phyloP scores from a whole-genome alignment of 2,888 invertebrate species.

The Empis stercorea region DNA sequence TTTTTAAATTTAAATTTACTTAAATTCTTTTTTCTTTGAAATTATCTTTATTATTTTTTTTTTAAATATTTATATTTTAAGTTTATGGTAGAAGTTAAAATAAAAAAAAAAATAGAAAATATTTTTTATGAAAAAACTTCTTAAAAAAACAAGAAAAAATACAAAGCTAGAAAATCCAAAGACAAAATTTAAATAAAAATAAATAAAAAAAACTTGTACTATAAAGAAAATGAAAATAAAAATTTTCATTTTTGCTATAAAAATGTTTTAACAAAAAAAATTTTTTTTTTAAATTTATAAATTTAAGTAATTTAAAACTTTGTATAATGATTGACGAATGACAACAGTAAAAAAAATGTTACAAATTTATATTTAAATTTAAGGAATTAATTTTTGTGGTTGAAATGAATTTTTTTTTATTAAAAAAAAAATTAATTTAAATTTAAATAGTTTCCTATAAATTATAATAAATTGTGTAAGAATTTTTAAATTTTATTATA shows the following conservation, averaged over 20 bases:
- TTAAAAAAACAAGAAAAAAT: slow-evolving; percentile 5
- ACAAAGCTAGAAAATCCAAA: slow-evolving; percentile 17
- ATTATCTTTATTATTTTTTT: slow-evolving; percentile 6
- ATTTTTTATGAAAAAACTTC: slow-evolving; percentile 10
- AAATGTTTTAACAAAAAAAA: no score
- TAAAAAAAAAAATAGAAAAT: slow-evolving; percentile 6
- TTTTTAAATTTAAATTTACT: slow-evolving; percentile 4
- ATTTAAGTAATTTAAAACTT: slow-evolving; percentile 5
- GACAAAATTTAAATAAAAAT: slow-evolving; percentile 11
- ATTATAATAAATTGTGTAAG: no score
- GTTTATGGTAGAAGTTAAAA: background rate
- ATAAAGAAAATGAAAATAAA: background rate
- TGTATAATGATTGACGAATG: slow-evolving; percentile 10
- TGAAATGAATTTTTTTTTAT: no score
- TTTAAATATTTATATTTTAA: background rate
- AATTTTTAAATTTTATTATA: no score
- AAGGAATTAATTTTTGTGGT: no score
- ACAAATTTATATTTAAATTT: no score
- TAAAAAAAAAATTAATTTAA: no score
- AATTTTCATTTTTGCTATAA: no score
- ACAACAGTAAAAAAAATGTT: background rate
- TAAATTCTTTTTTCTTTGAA: slow-evolving; percentile 1
- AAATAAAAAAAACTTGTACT: slow-evolving; percentile 9
- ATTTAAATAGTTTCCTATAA: no score
- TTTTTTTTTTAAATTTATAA: no score